Conservation (phyloP, 2,113 vertebrate genomes). For the human region GRCh38 chr20:40514501-40515000, state of each 20-base stretch:
- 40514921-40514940: too few relatives aligned
- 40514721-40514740: not conserved
- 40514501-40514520: not conserved
- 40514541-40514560: not conserved
- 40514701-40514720: not conserved
- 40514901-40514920: too few relatives aligned
- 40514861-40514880: not conserved
- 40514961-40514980: too few relatives aligned
- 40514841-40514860: not conserved
- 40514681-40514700: not conserved
- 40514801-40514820: not conserved
- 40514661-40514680: not conserved
- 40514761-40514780: not conserved
- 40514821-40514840: not conserved
- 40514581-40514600: slow-evolving; percentile 29
- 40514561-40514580: not conserved
- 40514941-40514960: too few relatives aligned
- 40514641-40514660: slow-evolving; percentile 7
- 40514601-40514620: not conserved
- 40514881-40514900: too few relatives aligned
- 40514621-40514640: slow-evolving; percentile 45
- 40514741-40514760: not conserved
- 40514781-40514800: not conserved
- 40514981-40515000: too few relatives aligned
- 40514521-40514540: not conserved